Evolutionary conservation across 2,888 invertebrate species (phyloP).

Genomic region (Leuctra nigra): DNA sequence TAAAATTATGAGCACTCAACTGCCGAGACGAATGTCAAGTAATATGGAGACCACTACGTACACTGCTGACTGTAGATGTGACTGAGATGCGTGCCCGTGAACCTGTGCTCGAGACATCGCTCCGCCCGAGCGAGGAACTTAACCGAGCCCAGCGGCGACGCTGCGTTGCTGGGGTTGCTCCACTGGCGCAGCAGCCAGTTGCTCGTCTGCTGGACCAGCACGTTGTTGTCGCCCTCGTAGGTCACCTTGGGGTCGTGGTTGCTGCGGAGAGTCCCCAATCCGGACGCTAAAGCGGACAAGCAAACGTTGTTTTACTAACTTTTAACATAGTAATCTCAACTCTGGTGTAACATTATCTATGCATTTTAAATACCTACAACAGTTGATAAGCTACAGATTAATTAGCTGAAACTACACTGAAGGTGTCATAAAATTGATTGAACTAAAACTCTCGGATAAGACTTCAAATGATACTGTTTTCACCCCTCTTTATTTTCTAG

Average conservation of each 20-base stretch:
- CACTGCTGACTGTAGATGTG: constrained; percentile 30
- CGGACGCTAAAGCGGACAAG: constrained; percentile 55
- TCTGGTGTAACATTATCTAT: no score
- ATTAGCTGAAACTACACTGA: no score
- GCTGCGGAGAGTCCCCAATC: constrained; percentile 74
- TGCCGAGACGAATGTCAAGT: no score
- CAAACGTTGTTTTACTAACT: no score
- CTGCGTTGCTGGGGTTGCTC: constrained; percentile 24
- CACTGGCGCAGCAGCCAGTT: constrained; percentile 61
- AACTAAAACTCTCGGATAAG: no score
- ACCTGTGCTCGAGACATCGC: constrained; percentile 35
- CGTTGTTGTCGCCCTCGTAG: constrained; percentile 92
- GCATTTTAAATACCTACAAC: no score
- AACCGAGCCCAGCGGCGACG: constrained; percentile 40
- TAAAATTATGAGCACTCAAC: no score
- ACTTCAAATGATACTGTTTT: no score
- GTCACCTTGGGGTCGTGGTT: constrained; percentile 88
- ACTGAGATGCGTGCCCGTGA: constrained; percentile 27
- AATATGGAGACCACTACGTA: constrained; percentile 19
- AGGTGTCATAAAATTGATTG: no score
- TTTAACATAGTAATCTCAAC: no score
- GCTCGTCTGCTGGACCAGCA: constrained; percentile 81
- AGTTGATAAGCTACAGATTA: no score
- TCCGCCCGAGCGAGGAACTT: constrained; percentile 39
- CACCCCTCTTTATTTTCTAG: no score